phyloP scores from a whole-genome alignment of 92 coral and sea anemone species.

The Palythoa heliodiscus region DNA sequence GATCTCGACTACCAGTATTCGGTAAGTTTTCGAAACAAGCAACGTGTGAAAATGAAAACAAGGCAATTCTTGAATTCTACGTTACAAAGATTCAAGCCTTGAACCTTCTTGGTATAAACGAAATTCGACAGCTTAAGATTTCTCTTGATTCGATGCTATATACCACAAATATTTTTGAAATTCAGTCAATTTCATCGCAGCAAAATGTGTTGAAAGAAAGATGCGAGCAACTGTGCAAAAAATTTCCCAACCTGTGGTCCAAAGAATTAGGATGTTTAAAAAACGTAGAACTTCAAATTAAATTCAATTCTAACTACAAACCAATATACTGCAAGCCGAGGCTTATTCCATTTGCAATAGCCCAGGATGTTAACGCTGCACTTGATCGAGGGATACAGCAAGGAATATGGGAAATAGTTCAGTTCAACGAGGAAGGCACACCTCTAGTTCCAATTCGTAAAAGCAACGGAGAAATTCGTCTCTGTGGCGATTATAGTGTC shows the following conservation, averaged over 20 bases:
- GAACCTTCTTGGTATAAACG: not conserved
- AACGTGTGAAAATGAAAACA: not conserved
- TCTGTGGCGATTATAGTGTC: too few relatives aligned
- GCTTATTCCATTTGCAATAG: not conserved
- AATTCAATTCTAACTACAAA: not conserved
- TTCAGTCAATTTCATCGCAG: not conserved
- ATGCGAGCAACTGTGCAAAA: not conserved
- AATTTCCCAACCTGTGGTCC: not conserved
- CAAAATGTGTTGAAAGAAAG: not conserved
- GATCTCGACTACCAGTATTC: not conserved
- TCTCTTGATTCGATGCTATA: too few relatives aligned
- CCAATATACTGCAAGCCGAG: not conserved
- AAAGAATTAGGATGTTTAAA: not conserved
- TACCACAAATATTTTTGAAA: not conserved
- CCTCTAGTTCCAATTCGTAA: not conserved
- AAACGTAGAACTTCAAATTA: too few relatives aligned
- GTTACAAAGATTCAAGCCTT: not conserved
- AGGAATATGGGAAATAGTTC: not conserved
- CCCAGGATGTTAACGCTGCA: not conserved
- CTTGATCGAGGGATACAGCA: too few relatives aligned
- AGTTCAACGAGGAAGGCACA: not conserved
- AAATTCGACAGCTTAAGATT: not conserved
- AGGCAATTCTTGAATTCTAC: too few relatives aligned
- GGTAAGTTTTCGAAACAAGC: not conserved
- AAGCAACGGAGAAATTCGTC: too few relatives aligned